Conservation (phyloP, 2,888 invertebrate genomes). For the Volucella inflata region DNA sequence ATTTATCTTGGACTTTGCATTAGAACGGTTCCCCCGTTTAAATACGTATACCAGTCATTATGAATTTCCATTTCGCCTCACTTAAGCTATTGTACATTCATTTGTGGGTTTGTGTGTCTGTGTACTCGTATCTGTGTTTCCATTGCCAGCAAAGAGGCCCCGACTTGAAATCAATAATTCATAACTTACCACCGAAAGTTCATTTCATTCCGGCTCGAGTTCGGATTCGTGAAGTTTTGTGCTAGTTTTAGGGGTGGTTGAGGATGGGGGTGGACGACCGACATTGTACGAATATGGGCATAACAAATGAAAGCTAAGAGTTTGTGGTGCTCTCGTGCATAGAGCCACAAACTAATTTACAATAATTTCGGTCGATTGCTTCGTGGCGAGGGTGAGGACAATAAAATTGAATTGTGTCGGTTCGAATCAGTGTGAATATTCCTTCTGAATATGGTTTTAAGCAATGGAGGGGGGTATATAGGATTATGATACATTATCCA, state of each 20-base stretch:
- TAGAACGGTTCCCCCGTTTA: constrained; percentile 21
- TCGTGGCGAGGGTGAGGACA: background rate
- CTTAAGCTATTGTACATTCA: no score
- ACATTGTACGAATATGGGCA: constrained; percentile 1
- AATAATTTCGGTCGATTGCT: constrained; percentile 23
- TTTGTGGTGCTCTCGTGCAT: constrained; percentile 1
- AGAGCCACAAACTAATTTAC: constrained; percentile 6
- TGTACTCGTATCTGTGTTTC: background rate
- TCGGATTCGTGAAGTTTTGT: constrained; percentile 3
- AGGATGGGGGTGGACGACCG: background rate
- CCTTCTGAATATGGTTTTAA: background rate
- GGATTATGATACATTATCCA: background rate
- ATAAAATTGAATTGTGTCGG: constrained; percentile 25
- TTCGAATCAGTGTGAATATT: constrained; percentile 4
- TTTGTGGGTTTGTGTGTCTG: background rate
- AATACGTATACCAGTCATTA: constrained; percentile 15
- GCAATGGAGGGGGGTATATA: background rate
- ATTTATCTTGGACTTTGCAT: constrained; percentile 34
- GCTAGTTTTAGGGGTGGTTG: constrained; percentile 1
- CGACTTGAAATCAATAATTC: constrained; percentile 43
- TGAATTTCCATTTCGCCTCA: constrained; percentile 5
- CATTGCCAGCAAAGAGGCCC: background rate
- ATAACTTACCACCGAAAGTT: constrained; percentile 31
- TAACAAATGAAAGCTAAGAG: constrained; percentile 8
- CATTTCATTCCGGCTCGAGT: background rate